These are phyloP conservation scores for Paratrypauchen microcephalus DNA, from an alignment of 2,797 vertebrate genomes.

Conservation along the genomic window DNA sequence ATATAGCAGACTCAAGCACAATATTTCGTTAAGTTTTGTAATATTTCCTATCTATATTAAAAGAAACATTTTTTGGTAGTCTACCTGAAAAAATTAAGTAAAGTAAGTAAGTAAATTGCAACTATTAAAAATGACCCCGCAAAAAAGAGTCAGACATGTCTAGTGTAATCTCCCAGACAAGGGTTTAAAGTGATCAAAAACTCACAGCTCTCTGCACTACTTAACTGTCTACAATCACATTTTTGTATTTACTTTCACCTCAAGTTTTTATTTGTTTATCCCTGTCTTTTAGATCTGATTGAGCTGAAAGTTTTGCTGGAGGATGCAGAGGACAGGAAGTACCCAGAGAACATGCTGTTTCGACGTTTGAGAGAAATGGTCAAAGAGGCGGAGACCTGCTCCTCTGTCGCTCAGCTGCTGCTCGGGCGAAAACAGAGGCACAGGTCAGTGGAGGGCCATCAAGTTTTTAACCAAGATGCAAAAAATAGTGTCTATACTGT, in stretches of 20 bases:
- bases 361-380: constrained; percentile 91
- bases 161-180: no score
- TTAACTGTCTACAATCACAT: background rate
- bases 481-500: no score
- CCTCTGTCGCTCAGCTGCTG: constrained; percentile 94
- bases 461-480: background rate
- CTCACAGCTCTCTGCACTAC: background rate
- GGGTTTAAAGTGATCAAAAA: no score
- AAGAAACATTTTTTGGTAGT: no score
- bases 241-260: background rate
- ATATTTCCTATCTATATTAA: no score
- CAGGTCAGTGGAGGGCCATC: constrained; percentile 78
- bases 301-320: constrained; percentile 95
- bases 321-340: constrained; percentile 97
- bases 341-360: constrained; percentile 92
- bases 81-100: no score
- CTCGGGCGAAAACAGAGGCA: constrained; percentile 95
- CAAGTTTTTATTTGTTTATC: background rate
- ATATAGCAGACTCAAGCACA: no score
- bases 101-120: no score
- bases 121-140: no score
- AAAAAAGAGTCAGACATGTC: no score
- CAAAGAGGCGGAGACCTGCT: constrained; percentile 97
- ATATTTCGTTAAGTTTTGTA: no score
- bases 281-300: constrained; percentile 83